A percentile compares a stretch with the other conserved stretches of the same genome.
These are phyloP conservation scores for Tyto alba DNA, from an alignment of 2,113 vertebrate genomes.

Conservation along the genomic window DNA sequence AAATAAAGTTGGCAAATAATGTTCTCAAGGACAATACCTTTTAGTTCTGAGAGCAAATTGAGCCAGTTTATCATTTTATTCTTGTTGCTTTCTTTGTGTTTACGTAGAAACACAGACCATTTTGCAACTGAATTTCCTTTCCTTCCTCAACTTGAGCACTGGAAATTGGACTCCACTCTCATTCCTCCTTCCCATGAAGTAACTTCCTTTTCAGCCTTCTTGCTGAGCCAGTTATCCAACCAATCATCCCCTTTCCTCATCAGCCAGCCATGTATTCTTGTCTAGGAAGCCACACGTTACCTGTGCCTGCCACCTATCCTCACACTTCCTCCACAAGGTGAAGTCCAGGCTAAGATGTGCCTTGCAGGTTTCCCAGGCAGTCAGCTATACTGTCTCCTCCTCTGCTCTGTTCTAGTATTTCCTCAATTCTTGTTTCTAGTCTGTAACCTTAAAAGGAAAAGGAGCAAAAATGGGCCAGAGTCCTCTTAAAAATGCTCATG, in stretches of 20 bases:
- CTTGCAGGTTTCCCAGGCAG: not conserved
- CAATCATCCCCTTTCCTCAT: not conserved
- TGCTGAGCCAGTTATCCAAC: not conserved
- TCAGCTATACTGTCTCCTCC: not conserved
- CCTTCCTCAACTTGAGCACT: not conserved
- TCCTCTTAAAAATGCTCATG: not conserved
- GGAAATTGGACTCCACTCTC: not conserved
- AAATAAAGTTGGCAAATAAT: not conserved
- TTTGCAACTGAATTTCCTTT: not conserved
- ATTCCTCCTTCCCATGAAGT: not conserved
- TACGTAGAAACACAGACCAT: not conserved
- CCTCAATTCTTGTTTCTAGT: not conserved
- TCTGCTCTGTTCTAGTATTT: not conserved
- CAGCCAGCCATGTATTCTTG: not conserved
- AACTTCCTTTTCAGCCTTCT: not conserved
- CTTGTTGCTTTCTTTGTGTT: not conserved
- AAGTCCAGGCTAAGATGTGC: not conserved
- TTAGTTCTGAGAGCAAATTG: not conserved
- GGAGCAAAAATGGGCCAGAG: not conserved
- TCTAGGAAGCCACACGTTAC: not conserved
- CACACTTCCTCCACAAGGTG: not conserved
- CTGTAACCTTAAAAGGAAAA: not conserved
- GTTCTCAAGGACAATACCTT: not conserved
- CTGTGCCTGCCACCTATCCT: not conserved
- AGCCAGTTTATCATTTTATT: not conserved